phyloP scores from a whole-genome alignment of 1,140 invertebrate genomes.

The Anthonomus grandis region DNA sequence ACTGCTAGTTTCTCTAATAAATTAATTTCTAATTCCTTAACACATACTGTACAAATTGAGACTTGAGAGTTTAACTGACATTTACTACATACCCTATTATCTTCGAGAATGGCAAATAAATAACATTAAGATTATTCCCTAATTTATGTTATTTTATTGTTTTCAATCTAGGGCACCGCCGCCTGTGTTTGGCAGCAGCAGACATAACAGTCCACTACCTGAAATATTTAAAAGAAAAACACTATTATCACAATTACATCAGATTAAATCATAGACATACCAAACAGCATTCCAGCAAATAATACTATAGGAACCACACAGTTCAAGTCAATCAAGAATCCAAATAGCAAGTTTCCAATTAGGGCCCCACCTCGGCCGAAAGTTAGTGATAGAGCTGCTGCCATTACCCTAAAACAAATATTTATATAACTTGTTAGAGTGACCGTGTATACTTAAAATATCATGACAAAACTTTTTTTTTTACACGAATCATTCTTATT shows the following conservation, averaged over 20 bases:
- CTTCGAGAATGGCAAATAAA: too few relatives aligned
- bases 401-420: constrained; percentile 68
- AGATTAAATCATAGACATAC: constrained; percentile 51
- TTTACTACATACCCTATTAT: too few relatives aligned
- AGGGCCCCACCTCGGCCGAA: constrained; percentile 69
- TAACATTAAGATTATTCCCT: too few relatives aligned
- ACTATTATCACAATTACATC: background rate
- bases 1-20: too few relatives aligned
- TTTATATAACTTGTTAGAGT: too few relatives aligned
- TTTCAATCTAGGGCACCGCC: constrained; percentile 60
- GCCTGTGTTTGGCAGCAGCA: constrained; percentile 64
- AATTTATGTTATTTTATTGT: background rate
- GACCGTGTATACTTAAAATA: too few relatives aligned
- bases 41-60: too few relatives aligned
- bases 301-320: constrained; percentile 66
- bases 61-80: too few relatives aligned
- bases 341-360: constrained; percentile 66
- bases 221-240: constrained; percentile 38
- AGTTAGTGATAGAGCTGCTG: constrained; percentile 67
- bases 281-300: constrained; percentile 64
- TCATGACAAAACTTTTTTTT: too few relatives aligned
- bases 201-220: constrained; percentile 65
- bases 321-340: constrained; percentile 69
- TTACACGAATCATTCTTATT: too few relatives aligned
- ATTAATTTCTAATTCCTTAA: too few relatives aligned